Evolutionary conservation across 2,113 vertebrate species (phyloP).

Genomic region (Mastomys coucha): DNA sequence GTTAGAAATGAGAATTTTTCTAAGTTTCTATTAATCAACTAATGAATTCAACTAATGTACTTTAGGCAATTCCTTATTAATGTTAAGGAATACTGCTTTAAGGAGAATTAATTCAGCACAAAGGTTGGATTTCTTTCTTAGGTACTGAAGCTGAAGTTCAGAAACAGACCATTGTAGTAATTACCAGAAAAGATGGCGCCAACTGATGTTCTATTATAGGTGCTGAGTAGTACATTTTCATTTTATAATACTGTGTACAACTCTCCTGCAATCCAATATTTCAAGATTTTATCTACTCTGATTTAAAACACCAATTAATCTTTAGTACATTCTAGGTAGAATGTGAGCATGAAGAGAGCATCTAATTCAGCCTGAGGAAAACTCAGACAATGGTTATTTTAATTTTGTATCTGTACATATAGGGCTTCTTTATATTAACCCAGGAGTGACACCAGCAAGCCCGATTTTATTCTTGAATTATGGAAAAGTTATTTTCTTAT

Average conservation of each 20-base stretch:
- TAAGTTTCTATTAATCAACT: neutral
- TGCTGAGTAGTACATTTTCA: neutral
- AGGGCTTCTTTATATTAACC: conserved; percentile 43
- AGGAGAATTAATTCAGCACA: neutral
- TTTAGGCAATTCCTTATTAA: neutral
- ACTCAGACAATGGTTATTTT: neutral
- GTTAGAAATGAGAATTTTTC: conserved; percentile 6
- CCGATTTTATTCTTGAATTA: conserved; percentile 57
- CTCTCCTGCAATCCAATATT: neutral
- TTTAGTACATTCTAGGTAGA: neutral
- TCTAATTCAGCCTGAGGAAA: neutral
- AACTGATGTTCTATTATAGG: neutral
- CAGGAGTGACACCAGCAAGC: neutral
- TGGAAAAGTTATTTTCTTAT: conserved; percentile 47
- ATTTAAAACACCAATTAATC: conserved; percentile 40
- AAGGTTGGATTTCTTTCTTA: neutral
- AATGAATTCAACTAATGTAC: neutral
- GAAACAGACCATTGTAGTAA: neutral
- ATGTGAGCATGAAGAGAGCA: neutral
- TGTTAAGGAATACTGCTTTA: neutral
- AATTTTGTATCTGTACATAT: neutral
- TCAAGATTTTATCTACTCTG: neutral
- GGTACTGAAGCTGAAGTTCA: neutral
- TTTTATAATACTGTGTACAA: neutral
- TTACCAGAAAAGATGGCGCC: neutral